Base-by-base conservation (phyloP, 2,113 vertebrate species). In the Limanda limanda region DNA sequence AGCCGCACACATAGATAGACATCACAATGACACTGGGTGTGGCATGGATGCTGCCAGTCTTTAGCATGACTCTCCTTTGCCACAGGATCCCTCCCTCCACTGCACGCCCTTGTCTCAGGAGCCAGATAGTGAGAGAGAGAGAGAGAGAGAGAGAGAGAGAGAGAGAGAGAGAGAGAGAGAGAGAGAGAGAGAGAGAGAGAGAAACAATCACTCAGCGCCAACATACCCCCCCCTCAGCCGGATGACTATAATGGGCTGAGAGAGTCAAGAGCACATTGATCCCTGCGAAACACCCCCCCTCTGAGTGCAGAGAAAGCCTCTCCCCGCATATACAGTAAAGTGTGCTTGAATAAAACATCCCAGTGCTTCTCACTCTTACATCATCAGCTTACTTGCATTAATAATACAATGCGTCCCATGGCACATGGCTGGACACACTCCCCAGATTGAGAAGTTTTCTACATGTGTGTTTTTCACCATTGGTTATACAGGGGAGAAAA, bases 321-420 rank as follows among this genome's bases (percentile, higher is more conserved):
- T 68, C 31, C 58, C 72, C 67, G 66, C 82, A 85, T 77, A 66
- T 57, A 62, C 35, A 62, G 31, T 40, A 51, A 51, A 81, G 71
- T 51, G 64, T 76, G 76, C 81, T 90, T 91, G 73, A 84, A 85
- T 86, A 90, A 88, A 87, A 90, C 72, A 86, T 89, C 84, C 69
- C 60, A 37, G 47, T 75, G 72, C 79, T 74, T 86, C 85, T 88
- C 68, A 55, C 79, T 78, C 65, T 90, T 88, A 89, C 86, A 89
- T 92, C 81, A 90, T 79, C 84, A 58, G 65, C 64, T 83, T 45
- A 60, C 62, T 27, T 56, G 61, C 85, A 91, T 93, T n/a, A 92
- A 93, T 90, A 86, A 92, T 88, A 71, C 5, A 93, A 89, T 87
- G 70, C 3, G 92, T 91, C 59, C 64, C 52, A 47, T 73, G 71